phyloP scores from a whole-genome alignment of 2,797 vertebrate genomes.

The Macropodus opercularis region DNA sequence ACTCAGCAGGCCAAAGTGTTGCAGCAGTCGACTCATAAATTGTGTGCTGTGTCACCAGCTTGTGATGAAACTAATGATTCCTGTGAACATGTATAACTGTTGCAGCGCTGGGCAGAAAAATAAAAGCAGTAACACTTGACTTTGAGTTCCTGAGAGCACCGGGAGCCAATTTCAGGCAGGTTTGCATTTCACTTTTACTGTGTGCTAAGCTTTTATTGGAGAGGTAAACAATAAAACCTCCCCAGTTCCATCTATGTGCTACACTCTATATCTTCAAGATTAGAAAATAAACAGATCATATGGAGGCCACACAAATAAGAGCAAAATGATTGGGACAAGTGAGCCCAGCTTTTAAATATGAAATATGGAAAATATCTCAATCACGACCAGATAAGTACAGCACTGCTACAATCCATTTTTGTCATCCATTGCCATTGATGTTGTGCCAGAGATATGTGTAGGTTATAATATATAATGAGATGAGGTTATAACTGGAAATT shows the following conservation, averaged over 20 bases:
- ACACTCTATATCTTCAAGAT: background rate
- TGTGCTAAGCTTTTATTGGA: background rate
- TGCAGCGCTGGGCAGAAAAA: constrained; percentile 6
- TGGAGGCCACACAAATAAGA: background rate
- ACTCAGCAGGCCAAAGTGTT: constrained; percentile 25
- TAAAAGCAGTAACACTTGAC: constrained; percentile 12
- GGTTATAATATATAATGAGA: no score
- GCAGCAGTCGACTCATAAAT: constrained; percentile 10
- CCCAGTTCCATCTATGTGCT: background rate
- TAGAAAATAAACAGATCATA: background rate
- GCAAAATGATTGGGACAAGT: background rate
- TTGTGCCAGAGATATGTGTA: no score
- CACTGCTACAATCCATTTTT: no score
- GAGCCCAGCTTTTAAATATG: no score
- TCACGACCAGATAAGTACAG: no score
- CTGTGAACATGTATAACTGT: constrained; percentile 17
- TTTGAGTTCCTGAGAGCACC: background rate
- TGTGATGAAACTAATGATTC: constrained; percentile 40
- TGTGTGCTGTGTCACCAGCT: constrained; percentile 14
- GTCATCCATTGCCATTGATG: no score
- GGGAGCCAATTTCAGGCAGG: background rate
- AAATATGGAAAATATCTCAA: no score
- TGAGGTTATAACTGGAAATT: no score
- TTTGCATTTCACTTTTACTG: constrained; percentile 4
- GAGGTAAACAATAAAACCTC: background rate